These are phyloP conservation scores for Magallana ariakensis DNA, from an alignment of 1,140 invertebrate species.

Conservation along the genomic window DNA sequence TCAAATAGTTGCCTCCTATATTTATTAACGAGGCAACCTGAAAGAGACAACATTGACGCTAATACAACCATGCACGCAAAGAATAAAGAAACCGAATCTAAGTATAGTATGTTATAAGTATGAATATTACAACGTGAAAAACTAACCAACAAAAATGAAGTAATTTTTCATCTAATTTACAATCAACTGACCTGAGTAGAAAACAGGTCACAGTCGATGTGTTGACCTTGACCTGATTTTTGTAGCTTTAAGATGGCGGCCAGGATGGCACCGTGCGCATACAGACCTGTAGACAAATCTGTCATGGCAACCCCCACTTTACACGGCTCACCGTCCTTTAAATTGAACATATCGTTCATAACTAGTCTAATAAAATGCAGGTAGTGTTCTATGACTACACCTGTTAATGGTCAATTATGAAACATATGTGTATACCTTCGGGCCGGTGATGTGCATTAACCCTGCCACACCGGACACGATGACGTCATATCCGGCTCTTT, in stretches of 20 bases:
- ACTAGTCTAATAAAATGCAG: no score
- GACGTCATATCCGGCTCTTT: slow-evolving; percentile 95
- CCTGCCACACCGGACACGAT: slow-evolving; percentile 96
- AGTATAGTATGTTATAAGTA: no score
- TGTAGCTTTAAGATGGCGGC: slow-evolving; percentile 90
- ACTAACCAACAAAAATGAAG: no score
- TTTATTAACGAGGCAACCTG: slow-evolving; percentile 91
- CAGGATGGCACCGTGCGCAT: slow-evolving; percentile 96
- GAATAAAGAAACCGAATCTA: neutral
- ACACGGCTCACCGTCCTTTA: slow-evolving; percentile 88
- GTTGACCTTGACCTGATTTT: slow-evolving; percentile 91
- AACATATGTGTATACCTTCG: slow-evolving; percentile 77
- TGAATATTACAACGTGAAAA: neutral
- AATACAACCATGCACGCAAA: neutral
- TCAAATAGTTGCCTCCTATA: slow-evolving; percentile 94
- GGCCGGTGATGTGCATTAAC: slow-evolving; percentile 93
- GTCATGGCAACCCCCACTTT: slow-evolving; percentile 96
- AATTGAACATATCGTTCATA: slow-evolving; percentile 18
- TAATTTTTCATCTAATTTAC: no score
- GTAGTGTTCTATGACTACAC: no score
- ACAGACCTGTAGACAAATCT: slow-evolving; percentile 94
- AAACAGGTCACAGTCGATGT: slow-evolving; percentile 95
- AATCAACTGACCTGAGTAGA: slow-evolving; percentile 87
- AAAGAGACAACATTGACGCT: neutral
- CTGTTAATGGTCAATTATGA: no score